Conservation (phyloP, 2,888 invertebrate genomes). For the Chymomyza fuscimana region DNA sequence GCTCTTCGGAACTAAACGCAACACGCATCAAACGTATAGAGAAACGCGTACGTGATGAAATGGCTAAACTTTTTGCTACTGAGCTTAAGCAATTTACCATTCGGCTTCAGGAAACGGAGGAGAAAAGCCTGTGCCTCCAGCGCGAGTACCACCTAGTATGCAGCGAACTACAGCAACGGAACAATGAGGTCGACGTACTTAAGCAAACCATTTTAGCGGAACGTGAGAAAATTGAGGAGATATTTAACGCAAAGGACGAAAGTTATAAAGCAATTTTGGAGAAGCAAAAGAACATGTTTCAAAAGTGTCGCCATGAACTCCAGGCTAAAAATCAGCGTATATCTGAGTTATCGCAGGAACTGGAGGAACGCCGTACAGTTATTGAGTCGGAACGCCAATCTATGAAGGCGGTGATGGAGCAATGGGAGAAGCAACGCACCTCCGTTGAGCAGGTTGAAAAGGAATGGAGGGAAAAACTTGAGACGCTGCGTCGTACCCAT, state of each 20-base stretch:
- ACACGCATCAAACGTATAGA: constrained; percentile 68
- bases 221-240: constrained; percentile 74
- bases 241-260: constrained; percentile 65
- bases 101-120: constrained; percentile 78
- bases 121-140: constrained; percentile 60
- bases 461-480: constrained; percentile 81
- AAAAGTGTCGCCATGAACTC: constrained; percentile 73
- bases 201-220: constrained; percentile 78
- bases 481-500: constrained; percentile 80
- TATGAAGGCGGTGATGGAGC: constrained; percentile 80
- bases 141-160: constrained; percentile 69
- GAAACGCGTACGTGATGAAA: constrained; percentile 83
- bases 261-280: constrained; percentile 57
- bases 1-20: constrained; percentile 77
- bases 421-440: constrained; percentile 80
- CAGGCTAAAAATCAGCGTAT: constrained; percentile 80
- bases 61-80: constrained; percentile 84
- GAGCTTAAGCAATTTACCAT: constrained; percentile 82
- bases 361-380: constrained; percentile 76
- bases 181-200: constrained; percentile 76
- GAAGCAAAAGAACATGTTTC: constrained; percentile 65
- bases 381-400: constrained; percentile 80
- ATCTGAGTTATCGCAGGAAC: constrained; percentile 67
- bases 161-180: constrained; percentile 68
- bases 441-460: constrained; percentile 80